Conservation (phyloP, 2,888 invertebrate species). For the Chorisops tibialis region DNA sequence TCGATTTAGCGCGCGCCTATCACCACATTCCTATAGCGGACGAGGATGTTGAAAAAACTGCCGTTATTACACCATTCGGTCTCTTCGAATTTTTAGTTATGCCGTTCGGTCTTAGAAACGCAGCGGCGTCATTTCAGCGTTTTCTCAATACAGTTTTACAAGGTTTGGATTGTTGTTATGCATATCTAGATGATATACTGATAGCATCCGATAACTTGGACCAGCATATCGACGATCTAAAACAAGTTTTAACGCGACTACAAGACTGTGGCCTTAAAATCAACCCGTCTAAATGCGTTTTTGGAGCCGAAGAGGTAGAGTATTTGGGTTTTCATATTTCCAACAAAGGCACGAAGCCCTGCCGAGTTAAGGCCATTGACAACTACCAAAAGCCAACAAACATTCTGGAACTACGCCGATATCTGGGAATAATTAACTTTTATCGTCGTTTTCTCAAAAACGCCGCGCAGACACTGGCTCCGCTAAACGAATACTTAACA, state of each 20-base stretch:
- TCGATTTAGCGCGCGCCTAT: constrained; percentile 40
- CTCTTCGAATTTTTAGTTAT: constrained; percentile 41
- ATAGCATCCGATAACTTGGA: constrained; percentile 34
- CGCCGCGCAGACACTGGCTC: neutral
- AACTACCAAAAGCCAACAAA: neutral
- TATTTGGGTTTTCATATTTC: constrained; percentile 10
- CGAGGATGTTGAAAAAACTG: constrained; percentile 39
- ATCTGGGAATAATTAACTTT: constrained; percentile 28
- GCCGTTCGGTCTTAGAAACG: constrained; percentile 44
- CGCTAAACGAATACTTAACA: neutral
- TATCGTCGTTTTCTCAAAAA: constrained; percentile 28
- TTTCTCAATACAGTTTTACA: constrained; percentile 40
- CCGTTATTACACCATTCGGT: constrained; percentile 44
- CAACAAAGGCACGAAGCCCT: constrained; percentile 28
- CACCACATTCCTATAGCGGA: constrained; percentile 41
- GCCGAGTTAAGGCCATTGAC: constrained; percentile 3
- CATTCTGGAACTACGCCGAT: neutral
- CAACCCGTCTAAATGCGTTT: constrained; percentile 32
- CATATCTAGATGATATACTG: constrained; percentile 40
- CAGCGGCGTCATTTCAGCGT: constrained; percentile 43
- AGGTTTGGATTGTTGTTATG: constrained; percentile 35
- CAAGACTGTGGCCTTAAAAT: constrained; percentile 33
- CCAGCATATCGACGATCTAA: constrained; percentile 35
- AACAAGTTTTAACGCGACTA: constrained; percentile 34
- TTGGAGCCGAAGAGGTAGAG: neutral